Percentiles rank a stretch among this genome's conserved stretches.
These are phyloP conservation scores for Babylonia areolata DNA, from an alignment of 1,140 invertebrate species.

Conservation along the genomic window DNA sequence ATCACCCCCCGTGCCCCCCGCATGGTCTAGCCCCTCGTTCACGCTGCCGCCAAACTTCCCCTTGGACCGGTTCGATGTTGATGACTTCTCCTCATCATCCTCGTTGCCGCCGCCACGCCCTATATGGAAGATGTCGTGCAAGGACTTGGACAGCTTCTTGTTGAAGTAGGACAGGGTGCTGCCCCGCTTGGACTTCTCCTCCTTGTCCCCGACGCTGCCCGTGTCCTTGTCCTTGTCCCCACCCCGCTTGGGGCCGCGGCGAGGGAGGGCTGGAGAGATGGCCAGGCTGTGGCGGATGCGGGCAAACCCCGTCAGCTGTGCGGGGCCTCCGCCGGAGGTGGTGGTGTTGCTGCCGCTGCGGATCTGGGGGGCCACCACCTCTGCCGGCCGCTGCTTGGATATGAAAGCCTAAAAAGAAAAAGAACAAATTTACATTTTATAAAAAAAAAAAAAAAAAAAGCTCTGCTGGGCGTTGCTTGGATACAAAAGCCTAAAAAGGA, in stretches of 20 bases:
- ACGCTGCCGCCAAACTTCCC: conserved; percentile 56
- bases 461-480: no score
- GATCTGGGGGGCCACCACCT: conserved; percentile 48
- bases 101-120: conserved; percentile 54
- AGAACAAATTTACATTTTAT: no score
- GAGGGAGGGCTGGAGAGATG: conserved; percentile 36
- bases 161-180: conserved; percentile 65
- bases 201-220: neutral
- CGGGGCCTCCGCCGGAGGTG: neutral
- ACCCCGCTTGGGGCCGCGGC: conserved; percentile 31
- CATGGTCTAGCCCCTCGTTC: conserved; percentile 54
- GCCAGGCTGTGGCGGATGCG: conserved; percentile 53
- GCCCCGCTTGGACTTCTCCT: conserved; percentile 49
- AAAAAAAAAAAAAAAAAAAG: no score
- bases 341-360: conserved; percentile 34
- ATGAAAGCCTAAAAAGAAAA: conserved; percentile 64
- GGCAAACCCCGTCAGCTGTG: conserved; percentile 56
- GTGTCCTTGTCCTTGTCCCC: conserved; percentile 45
- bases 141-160: conserved; percentile 68
- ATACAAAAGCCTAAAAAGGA: no score
- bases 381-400: conserved; percentile 58
- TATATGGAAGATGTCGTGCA: conserved; percentile 66
- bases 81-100: conserved; percentile 51
- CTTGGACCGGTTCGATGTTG: conserved; percentile 18
- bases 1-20: conserved; percentile 39